Conservation (phyloP, 53 echinoderm and acorn worm genomes). For the Hippasteria phrygiana region DNA sequence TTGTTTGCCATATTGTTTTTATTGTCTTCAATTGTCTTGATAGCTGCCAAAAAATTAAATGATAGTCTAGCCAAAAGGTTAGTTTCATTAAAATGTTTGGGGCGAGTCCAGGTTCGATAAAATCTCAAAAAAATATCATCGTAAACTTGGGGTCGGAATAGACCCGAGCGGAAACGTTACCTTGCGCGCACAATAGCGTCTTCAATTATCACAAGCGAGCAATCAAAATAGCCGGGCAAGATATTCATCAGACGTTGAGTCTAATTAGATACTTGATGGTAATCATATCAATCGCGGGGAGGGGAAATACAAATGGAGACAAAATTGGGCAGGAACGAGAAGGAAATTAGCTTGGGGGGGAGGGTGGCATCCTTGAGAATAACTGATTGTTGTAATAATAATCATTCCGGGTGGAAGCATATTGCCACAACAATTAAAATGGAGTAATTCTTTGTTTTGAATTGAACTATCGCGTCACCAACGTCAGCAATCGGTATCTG, state of each 20-base stretch:
- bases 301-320: neutral
- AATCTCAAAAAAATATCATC: neutral
- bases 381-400: constrained; percentile 13
- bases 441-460: neutral
- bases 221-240: neutral
- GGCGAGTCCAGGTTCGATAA: neutral
- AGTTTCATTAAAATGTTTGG: neutral
- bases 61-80: neutral
- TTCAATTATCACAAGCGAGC: constrained; percentile 31
- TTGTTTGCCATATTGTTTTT: too few relatives aligned
- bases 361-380: neutral
- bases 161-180: neutral
- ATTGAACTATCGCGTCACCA: neutral
- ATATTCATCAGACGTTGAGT: neutral
- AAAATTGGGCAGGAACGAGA: neutral
- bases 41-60: neutral
- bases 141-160: neutral
- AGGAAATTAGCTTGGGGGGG: neutral
- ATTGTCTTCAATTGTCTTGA: constrained; percentile 4
- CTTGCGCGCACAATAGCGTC: neutral
- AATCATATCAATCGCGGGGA: neutral
- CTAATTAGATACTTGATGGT: neutral
- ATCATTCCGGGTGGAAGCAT: neutral
- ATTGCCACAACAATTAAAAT: neutral
- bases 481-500: neutral